These are phyloP conservation scores for Vireo altiloquus DNA, from an alignment of 2,113 vertebrate species.

Conservation along the genomic window DNA sequence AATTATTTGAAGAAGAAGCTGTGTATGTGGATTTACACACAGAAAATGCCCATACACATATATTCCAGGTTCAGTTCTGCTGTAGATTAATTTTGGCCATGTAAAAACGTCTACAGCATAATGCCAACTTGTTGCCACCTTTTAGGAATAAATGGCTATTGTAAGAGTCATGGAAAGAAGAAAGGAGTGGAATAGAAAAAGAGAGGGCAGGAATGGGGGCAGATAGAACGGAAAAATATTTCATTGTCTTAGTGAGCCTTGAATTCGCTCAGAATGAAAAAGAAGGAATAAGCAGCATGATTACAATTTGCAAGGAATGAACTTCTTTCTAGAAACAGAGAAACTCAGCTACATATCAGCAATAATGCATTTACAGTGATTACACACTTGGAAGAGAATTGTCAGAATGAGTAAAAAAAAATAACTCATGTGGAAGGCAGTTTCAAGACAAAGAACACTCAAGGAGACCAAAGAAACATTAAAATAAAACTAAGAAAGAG, in stretches of 20 bases:
- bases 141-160: background rate
- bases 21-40: background rate
- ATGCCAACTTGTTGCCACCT: background rate
- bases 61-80: background rate
- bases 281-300: background rate
- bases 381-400: background rate
- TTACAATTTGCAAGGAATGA: background rate
- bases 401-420: background rate
- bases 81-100: background rate
- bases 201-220: rapidly evolving
- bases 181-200: background rate
- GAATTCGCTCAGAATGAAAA: background rate
- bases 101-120: background rate
- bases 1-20: background rate
- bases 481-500: background rate
- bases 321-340: background rate
- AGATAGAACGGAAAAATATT: background rate
- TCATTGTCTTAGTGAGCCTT: background rate
- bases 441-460: background rate
- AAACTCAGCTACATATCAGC: background rate
- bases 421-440: background rate
- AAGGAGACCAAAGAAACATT: background rate
- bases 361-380: background rate
- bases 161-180: background rate
- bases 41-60: background rate